Conservation (phyloP, 2,113 vertebrate genomes). For the Tachysurus fulvidraco region DNA sequence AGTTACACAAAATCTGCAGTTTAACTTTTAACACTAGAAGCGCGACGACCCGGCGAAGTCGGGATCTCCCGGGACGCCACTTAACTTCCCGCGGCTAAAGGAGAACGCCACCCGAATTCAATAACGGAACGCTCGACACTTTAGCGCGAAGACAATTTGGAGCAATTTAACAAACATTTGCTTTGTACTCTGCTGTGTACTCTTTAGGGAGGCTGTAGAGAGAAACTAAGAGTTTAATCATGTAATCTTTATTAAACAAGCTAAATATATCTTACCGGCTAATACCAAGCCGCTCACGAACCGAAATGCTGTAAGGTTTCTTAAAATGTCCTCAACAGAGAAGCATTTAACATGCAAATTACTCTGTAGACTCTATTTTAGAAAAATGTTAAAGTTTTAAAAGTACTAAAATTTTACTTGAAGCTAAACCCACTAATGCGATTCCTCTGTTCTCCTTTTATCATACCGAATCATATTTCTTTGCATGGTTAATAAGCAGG, state of each 20-base stretch:
- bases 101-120: neutral
- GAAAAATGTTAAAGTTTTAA: neutral
- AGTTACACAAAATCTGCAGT: neutral
- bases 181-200: neutral
- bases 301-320: slow-evolving; percentile 23
- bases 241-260: neutral
- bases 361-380: neutral
- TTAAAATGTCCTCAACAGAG: neutral
- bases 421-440: too few species aligned
- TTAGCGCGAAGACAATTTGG: neutral
- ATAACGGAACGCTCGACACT: slow-evolving; percentile 2
- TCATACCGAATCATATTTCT: too few species aligned
- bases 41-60: slow-evolving; percentile 25
- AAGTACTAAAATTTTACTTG: too few species aligned
- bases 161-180: neutral
- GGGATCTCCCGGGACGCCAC: slow-evolving; percentile 3
- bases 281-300: neutral
- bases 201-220: neutral
- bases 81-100: slow-evolving; percentile 16
- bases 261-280: neutral
- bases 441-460: too few species aligned
- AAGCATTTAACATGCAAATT: neutral
- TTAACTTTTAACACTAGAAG: slow-evolving; percentile 28
- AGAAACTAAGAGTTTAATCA: neutral
- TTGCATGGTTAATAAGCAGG: too few species aligned